Evolutionary conservation across 2,797 vertebrate genomes (phyloP).

Genomic region (Epinephelus awoara): DNA sequence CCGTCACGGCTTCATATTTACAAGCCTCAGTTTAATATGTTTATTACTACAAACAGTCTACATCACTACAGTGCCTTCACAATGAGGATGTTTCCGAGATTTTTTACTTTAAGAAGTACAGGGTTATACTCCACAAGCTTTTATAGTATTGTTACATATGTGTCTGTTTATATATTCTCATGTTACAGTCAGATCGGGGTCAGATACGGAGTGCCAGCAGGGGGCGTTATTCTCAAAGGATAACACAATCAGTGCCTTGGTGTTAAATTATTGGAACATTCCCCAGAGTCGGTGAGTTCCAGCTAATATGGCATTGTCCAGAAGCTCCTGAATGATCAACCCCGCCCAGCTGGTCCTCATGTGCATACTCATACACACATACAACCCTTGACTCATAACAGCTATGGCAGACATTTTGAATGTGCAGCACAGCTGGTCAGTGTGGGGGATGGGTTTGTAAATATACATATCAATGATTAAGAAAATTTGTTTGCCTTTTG

Average conservation of each 20-base stretch:
- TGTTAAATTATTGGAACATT: conserved; percentile 32
- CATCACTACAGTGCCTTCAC: conserved; percentile 59
- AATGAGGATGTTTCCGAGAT: conserved; percentile 15
- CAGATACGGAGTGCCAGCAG: conserved; percentile 1
- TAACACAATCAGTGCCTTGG: neutral
- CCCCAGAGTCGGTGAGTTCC: neutral
- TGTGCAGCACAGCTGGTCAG: neutral
- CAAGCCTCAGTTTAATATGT: neutral
- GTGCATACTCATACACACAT: neutral
- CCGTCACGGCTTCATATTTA: neutral
- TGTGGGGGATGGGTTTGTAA: conserved; percentile 45
- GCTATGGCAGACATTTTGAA: neutral
- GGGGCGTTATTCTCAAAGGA: neutral
- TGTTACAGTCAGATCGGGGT: conserved; percentile 12
- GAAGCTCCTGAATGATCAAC: neutral
- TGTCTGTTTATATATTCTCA: conserved; percentile 9
- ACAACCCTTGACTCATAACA: neutral
- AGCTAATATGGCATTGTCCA: neutral
- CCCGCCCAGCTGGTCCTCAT: conserved; percentile 2
- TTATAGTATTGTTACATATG: conserved; percentile 37
- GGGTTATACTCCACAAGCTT: conserved; percentile 23
- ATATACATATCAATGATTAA: conserved; percentile 47
- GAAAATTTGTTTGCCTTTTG: conserved; percentile 46
- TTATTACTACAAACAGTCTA: neutral
- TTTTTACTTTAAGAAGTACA: conserved; percentile 21